These are phyloP conservation scores for Campylorhamphus procurvoides DNA, from an alignment of 2,113 vertebrate species.

Conservation along the genomic window DNA sequence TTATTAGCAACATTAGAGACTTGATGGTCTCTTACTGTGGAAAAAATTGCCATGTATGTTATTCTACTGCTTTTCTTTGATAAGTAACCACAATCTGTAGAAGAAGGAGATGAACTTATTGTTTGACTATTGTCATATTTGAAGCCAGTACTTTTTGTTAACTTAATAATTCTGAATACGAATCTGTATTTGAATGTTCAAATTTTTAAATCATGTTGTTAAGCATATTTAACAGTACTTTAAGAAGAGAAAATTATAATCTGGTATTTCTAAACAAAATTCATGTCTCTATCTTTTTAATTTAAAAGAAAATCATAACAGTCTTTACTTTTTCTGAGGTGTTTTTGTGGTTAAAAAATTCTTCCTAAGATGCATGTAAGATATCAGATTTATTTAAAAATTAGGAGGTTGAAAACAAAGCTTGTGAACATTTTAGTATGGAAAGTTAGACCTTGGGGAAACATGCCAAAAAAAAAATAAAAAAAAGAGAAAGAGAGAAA, in stretches of 20 bases:
- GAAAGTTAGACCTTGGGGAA: too few species aligned
- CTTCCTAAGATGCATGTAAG: too few species aligned
- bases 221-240: neutral
- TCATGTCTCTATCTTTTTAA: neutral
- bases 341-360: neutral
- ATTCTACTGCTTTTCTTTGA: neutral
- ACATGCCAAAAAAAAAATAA: too few species aligned
- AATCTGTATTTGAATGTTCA: neutral
- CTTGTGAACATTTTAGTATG: too few species aligned
- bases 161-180: neutral
- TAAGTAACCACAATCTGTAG: neutral
- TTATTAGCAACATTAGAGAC: neutral
- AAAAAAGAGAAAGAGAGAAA: too few species aligned
- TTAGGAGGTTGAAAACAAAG: too few species aligned
- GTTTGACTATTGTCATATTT: neutral
- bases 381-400: too few species aligned
- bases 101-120: neutral
- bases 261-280: neutral
- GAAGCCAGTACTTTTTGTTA: neutral
- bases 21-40: neutral
- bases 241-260: neutral
- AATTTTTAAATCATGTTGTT: neutral
- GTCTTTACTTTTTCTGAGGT: neutral
- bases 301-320: neutral
- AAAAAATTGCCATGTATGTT: neutral